Base-by-base conservation (phyloP, 2,797 vertebrate species). In the Zenarchopterus dispar region DNA sequence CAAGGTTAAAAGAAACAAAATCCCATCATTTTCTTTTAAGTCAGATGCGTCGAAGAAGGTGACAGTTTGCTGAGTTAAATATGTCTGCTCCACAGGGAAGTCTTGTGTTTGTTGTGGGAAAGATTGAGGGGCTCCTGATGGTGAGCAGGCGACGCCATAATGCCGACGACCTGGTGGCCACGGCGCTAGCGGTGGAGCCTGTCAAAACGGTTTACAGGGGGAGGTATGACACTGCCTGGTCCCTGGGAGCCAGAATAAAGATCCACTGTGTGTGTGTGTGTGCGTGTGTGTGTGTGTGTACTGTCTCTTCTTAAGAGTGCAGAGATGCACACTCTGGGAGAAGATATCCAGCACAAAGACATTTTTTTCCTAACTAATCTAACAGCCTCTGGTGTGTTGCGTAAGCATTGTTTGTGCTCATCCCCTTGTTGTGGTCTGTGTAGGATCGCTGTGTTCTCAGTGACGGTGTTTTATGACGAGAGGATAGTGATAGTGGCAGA, bases 191-290 rank as follows among this genome's bases (percentile, higher is more conserved):
- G 0, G 97, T 99, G 70, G 97, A 99, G 85, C 96, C 97, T 0
- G 95, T 99, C 45, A 99, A 98, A 91, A 97, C 97, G 0, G 95
- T 99, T 75, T 99, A 99, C 90, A 94, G 97, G 74, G 97, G 97
- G 72, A 96, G 97, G 97, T 97, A 81, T 88, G 94, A 59, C 19
- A 21, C 59, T 4, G 43, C 16, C 8, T 36, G 59, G 42, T 54
- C 8, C 36, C 31, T 52, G 24, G 45, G 52, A 48, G 22, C 53
- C 47, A 22, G 8, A 16, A 26, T 57, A 47, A 36, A 24, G 2
- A n/a, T 22, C 5, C 26, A 6, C 51, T 62, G 8, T n/a, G n/a
- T n/a, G n/a, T n/a, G 24, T 24, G 8, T 31, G 28, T 31, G 6
- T 31, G 28, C 8, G 28, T 7, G 42, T 53, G 7, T 56, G 4